These are phyloP conservation scores for Ceratosolen solmsi DNA, from an alignment of 1,140 invertebrate species.

Conservation along the genomic window DNA sequence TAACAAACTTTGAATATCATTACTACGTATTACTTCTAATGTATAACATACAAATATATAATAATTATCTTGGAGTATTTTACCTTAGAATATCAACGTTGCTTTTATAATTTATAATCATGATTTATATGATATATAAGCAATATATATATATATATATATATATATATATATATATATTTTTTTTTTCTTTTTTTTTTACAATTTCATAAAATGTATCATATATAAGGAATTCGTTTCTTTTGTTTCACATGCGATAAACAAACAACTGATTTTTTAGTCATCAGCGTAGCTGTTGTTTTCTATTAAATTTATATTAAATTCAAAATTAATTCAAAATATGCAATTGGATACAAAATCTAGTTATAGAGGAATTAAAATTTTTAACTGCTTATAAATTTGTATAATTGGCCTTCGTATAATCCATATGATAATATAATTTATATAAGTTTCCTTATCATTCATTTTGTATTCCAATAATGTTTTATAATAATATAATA, in stretches of 20 bases:
- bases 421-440: no score
- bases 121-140: slow-evolving; percentile 35
- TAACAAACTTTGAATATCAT: neutral
- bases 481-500: no score
- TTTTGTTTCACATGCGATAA: neutral
- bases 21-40: neutral
- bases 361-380: no score
- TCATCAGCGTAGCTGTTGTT: slow-evolving; percentile 34
- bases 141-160: slow-evolving; percentile 12
- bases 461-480: no score
- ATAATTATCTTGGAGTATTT: slow-evolving; percentile 24
- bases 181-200: no score
- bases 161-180: neutral
- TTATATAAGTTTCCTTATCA: no score
- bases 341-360: no score
- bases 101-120: neutral
- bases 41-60: slow-evolving; percentile 36
- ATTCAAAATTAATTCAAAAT: no score
- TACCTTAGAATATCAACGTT: slow-evolving; percentile 22
- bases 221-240: slow-evolving; percentile 15
- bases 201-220: slow-evolving; percentile 14
- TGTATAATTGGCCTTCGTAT: no score
- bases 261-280: slow-evolving; percentile 41
- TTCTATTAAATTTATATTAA: no score
- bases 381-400: no score